phyloP scores from a whole-genome alignment of 2,888 invertebrate genomes.

The Quadroppia sp. region DNA sequence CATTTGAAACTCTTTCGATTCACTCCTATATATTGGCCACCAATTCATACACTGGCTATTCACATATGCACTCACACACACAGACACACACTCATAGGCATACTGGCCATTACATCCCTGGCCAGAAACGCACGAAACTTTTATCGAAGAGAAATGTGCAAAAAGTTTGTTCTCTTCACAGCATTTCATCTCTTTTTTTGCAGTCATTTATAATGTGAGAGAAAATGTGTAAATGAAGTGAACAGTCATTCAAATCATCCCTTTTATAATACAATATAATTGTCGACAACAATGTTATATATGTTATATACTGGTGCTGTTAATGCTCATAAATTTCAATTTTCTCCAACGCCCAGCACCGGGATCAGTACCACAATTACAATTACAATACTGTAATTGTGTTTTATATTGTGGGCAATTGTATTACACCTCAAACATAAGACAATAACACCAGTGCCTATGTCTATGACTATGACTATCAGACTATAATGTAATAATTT shows the following conservation, averaged over 20 bases:
- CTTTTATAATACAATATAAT: conserved; percentile 38
- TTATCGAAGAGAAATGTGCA: too few species aligned
- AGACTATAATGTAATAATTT: conserved; percentile 34
- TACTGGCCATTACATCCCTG: too few species aligned
- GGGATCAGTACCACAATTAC: background rate
- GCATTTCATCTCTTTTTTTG: too few species aligned
- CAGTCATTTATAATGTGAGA: background rate
- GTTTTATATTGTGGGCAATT: conserved; percentile 34
- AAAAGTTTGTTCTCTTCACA: too few species aligned
- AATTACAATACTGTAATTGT: conserved; percentile 17
- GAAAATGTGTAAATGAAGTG: background rate
- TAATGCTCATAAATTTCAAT: conserved; percentile 36
- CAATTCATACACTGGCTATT: too few species aligned
- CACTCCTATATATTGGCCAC: too few species aligned
- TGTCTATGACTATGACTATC: background rate
- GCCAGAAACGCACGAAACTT: too few species aligned
- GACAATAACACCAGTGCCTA: background rate
- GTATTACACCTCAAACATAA: conserved; percentile 23
- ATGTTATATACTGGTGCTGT: conserved; percentile 21
- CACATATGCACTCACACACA: too few species aligned
- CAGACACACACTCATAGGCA: too few species aligned
- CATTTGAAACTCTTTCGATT: too few species aligned
- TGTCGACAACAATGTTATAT: too few species aligned
- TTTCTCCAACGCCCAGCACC: conserved; percentile 28
- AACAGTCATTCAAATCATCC: background rate